These are phyloP conservation scores for Momotus momota DNA, from an alignment of 2,797 vertebrate genomes.

Conservation along the genomic window DNA sequence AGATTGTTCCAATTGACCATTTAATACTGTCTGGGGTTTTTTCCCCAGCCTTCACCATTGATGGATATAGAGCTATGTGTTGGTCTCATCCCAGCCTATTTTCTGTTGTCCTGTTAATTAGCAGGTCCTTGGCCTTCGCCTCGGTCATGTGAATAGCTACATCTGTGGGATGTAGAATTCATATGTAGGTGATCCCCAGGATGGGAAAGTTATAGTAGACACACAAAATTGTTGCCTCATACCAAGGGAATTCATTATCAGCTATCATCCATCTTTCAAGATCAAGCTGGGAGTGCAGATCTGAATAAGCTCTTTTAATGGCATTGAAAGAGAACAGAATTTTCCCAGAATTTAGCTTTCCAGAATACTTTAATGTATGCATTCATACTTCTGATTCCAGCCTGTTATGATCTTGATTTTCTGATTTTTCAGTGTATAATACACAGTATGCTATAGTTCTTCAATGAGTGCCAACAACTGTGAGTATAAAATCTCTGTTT, in stretches of 20 bases:
- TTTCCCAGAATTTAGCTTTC: background rate
- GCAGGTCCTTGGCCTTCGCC: background rate
- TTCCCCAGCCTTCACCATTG: fast-evolving
- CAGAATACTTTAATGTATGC: background rate
- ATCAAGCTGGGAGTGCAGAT: background rate
- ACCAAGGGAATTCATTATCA: background rate
- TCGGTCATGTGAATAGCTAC: background rate
- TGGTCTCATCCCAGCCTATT: background rate
- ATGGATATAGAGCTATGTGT: background rate
- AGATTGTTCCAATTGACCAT: background rate
- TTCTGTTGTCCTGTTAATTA: background rate
- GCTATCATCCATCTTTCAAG: background rate
- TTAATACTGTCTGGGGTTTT: background rate
- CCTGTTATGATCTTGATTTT: background rate
- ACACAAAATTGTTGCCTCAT: background rate
- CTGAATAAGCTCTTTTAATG: background rate
- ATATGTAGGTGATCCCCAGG: background rate
- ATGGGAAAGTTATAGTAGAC: background rate
- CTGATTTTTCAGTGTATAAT: background rate
- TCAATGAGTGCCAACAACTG: background rate
- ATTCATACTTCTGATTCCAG: background rate
- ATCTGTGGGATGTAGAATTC: background rate
- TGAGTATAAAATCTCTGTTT: background rate
- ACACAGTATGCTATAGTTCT: background rate
- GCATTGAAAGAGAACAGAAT: background rate